Evolutionary conservation across 2,888 invertebrate species (phyloP), one percentile per base, ranked within the genome.

Genomic region (Thymelicus lineola): DNA sequence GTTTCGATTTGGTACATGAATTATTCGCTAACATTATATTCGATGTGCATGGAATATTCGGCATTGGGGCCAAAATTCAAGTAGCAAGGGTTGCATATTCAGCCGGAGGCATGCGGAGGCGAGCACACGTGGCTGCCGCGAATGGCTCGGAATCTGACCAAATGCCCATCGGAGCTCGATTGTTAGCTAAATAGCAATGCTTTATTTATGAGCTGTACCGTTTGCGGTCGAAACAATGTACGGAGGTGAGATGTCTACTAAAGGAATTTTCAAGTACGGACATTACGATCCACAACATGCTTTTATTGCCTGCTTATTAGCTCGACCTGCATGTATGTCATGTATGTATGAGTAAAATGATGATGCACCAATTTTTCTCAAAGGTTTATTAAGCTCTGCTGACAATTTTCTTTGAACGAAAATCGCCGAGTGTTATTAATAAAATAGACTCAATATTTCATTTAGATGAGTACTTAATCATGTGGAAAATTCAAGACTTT

Each of bases 91-190:
- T 83, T 85, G 91, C 90, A 91, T 91, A 91, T 87, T 87, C 91
- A 80, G 83, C 77, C 76, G 63, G 82, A 87, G 91, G 93, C 91
- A 92, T 90, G 91, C 83, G 76, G 79, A 86, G 85, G 86, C 86
- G 82, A 86, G 84, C 93, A 92, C 92, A 93, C 91, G 91, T 90
- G 91, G 89, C 92, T 87, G 82, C 89, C 87, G 82, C 84, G 88
- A 82, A 90, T 86, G 82, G 86, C 82, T 80, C 82, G 93, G 93
- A 93, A 93, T 93, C 92, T 90, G 86, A 91, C 91, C 93, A 88
- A 92, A 93, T 93, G 93, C 91, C 90, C 91, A 91, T 87, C 88
- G 89, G 79, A 83, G 84, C 87, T 84, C 90, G 87, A 89, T 88
- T 90, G 91, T 87, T 88, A 84, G 86, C 86, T 87, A 86, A 91